A percentile compares a stretch with the other conserved stretches of the same genome.
Evolutionary conservation across 2,888 invertebrate species (phyloP).

Genomic region (Ceraclea dissimilis): DNA sequence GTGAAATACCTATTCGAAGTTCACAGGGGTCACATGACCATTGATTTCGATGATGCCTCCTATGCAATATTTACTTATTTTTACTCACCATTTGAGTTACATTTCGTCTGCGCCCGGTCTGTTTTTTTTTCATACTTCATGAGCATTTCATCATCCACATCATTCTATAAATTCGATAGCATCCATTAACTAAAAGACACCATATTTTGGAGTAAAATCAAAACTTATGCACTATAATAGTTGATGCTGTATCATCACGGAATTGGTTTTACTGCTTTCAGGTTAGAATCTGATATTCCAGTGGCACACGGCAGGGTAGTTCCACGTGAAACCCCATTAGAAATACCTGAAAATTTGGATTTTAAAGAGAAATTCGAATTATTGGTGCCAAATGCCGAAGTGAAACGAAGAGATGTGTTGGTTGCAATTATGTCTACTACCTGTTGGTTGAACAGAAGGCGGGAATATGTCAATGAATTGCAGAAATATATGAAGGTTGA

Average conservation of each 20-base stretch:
- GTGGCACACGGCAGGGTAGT: constrained; percentile 47
- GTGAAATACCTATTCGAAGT: too few relatives aligned
- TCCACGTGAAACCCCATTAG: constrained; percentile 9
- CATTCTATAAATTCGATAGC: too few relatives aligned
- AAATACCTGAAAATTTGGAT: not conserved
- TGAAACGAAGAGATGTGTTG: constrained; percentile 35
- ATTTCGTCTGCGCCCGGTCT: too few relatives aligned
- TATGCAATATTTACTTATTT: too few relatives aligned
- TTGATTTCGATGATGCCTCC: too few relatives aligned
- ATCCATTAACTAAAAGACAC: too few relatives aligned
- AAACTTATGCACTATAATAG: not conserved
- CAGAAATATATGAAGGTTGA: constrained; percentile 47
- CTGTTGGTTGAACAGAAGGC: constrained; percentile 40
- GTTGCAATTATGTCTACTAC: constrained; percentile 46
- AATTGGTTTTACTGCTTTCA: constrained; percentile 20
- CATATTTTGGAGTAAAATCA: not conserved
- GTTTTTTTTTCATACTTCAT: too few relatives aligned
- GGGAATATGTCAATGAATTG: constrained; percentile 44
- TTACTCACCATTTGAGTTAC: too few relatives aligned
- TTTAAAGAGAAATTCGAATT: not conserved
- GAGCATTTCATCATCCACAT: too few relatives aligned
- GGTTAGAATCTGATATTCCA: constrained; percentile 47
- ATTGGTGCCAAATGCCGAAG: constrained; percentile 19
- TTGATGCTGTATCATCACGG: not conserved
- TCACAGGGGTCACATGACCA: too few relatives aligned